Evolutionary conservation across 2,113 vertebrate species (phyloP), one percentile per base, ranked within the genome.

Genomic region (Mesocricetus auratus): DNA sequence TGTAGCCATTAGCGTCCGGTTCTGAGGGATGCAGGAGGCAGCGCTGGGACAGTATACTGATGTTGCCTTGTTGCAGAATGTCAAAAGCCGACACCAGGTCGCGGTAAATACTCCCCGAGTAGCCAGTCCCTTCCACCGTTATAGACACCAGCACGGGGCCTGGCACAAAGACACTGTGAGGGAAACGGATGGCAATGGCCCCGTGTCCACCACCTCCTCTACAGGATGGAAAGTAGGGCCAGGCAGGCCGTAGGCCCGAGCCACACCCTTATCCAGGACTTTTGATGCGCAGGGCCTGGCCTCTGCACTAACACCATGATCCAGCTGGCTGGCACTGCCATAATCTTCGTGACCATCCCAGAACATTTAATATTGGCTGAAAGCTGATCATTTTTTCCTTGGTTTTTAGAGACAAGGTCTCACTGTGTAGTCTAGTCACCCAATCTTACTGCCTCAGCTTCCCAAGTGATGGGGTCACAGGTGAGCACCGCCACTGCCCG

Each of bases 11-110:
- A 94, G 97, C 90, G 82, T 99, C 78, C 0, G 99, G 99, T 90
- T 99, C 98, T 0, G 97, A 93, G 0, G 99, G 99, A 13, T 42
- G 69, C 42, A 99, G 79, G 16, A 98, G 94, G 87, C 99, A 99
- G 96, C 97, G 98, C 58, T 3, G 98, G 82, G 99, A 99, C 86
- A 99, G 93, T 60, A 99, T 96, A 0, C 99, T 99, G 95, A 99
- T 3, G 71, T 99, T 99, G 36, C 99, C 98, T 36, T 90, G 96
- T 97, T 99, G 99, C 53, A 99, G 98, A 11, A 96, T 0, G 0
- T 98, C 97, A 1, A 99, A 99, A 0, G 99, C 98, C 0, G 99
- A 97, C 33, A 98, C 98, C 96, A 99, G 58, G 90, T 99, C 99
- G 0, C 98, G 98, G 96, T 98, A 99, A 97, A 99, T 99, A 79